phyloP scores from a whole-genome alignment of 2,888 invertebrate genomes.

The Apotomis betuletana region DNA sequence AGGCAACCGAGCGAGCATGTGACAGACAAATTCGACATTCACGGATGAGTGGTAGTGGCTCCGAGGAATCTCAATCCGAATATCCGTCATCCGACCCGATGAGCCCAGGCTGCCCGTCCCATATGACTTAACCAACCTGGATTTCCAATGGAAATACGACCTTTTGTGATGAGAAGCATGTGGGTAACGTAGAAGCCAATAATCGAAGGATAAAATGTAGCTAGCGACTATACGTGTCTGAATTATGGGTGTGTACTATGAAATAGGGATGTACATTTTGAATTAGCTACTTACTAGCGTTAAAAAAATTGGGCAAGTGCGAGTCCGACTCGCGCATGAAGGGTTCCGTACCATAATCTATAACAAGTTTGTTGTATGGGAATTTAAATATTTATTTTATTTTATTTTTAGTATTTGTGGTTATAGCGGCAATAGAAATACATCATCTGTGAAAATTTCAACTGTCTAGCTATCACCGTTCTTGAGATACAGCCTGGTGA shows the following conservation, averaged over 20 bases:
- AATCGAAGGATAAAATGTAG: slow-evolving; percentile 10
- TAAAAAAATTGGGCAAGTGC: too few relatives aligned
- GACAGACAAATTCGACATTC: slow-evolving; percentile 36
- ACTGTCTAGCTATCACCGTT: too few relatives aligned
- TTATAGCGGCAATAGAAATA: too few relatives aligned
- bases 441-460: too few relatives aligned
- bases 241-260: neutral
- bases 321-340: too few relatives aligned
- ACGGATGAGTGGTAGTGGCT: slow-evolving; percentile 25
- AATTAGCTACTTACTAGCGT: too few relatives aligned
- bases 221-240: neutral
- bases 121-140: too few relatives aligned
- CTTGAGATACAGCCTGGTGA: too few relatives aligned
- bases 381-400: too few relatives aligned
- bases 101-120: neutral
- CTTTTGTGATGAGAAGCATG: neutral
- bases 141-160: neutral
- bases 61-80: slow-evolving; percentile 16
- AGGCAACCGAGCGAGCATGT: slow-evolving; percentile 19
- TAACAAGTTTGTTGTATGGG: too few relatives aligned
- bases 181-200: slow-evolving; percentile 10
- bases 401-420: too few relatives aligned
- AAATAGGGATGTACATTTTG: neutral
- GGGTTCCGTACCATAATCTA: too few relatives aligned
- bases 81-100: slow-evolving; percentile 29